These are phyloP conservation scores for Channa maculata DNA, from an alignment of 2,113 vertebrate genomes.

Conservation along the genomic window DNA sequence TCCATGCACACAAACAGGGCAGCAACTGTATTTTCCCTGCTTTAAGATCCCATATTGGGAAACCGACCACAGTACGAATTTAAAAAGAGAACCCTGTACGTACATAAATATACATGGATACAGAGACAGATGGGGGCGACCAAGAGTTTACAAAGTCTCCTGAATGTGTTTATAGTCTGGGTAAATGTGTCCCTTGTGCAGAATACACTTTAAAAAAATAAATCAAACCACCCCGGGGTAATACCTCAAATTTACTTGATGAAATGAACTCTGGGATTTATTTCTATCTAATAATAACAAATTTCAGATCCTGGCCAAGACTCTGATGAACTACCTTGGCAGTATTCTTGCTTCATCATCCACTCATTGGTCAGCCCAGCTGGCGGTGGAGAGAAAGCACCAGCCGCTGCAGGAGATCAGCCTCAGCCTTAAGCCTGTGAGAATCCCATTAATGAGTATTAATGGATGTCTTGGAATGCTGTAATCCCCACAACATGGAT, in stretches of 20 bases:
- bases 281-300: conserved; percentile 57
- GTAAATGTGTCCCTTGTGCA: conserved; percentile 21
- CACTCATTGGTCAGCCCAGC: conserved; percentile 48
- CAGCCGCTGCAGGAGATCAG: conserved; percentile 51
- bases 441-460: conserved; percentile 72
- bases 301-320: conserved; percentile 43
- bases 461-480: conserved; percentile 65
- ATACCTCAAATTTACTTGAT: conserved; percentile 53
- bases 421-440: conserved; percentile 49
- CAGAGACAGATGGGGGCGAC: background rate
- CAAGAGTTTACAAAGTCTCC: conserved; percentile 19
- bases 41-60: conserved; percentile 18
- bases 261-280: conserved; percentile 54
- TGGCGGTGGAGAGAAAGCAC: conserved; percentile 43
- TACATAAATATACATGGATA: background rate
- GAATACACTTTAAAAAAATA: conserved; percentile 26
- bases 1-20: conserved; percentile 48
- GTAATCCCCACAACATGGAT: conserved; percentile 55
- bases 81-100: background rate
- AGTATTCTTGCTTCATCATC: conserved; percentile 64
- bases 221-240: conserved; percentile 43
- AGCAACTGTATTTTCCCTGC: conserved; percentile 38
- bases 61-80: conserved; percentile 3
- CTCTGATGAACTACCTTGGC: conserved; percentile 52
- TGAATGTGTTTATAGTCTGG: background rate